Evolutionary conservation across 2,888 invertebrate species (phyloP).

Genomic region (Vanessa cardui): DNA sequence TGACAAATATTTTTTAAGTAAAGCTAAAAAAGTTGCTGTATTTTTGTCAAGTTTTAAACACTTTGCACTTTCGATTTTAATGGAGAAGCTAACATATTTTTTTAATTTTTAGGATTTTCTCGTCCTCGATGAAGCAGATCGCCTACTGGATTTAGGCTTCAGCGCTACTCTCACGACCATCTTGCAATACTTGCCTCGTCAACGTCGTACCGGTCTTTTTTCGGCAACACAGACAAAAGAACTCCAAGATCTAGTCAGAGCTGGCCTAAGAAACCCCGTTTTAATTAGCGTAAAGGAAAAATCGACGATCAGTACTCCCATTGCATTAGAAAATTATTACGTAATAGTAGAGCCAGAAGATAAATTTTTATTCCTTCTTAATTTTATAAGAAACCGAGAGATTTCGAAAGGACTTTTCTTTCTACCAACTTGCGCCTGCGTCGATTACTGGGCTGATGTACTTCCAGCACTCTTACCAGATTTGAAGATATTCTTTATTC

Average conservation of each 20-base stretch:
- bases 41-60: no score
- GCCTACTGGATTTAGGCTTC: constrained; percentile 96
- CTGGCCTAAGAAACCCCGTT: constrained; percentile 96
- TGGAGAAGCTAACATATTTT: neutral
- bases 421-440: constrained; percentile 97
- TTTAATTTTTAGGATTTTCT: constrained; percentile 88
- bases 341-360: constrained; percentile 89
- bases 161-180: constrained; percentile 93
- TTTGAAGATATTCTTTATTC: constrained; percentile 88
- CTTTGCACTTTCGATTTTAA: no score
- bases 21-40: no score
- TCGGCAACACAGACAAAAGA: constrained; percentile 99
- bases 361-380: constrained; percentile 90
- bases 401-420: constrained; percentile 89
- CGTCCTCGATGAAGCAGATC: constrained; percentile 98
- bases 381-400: constrained; percentile 87
- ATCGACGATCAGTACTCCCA: constrained; percentile 87
- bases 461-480: constrained; percentile 83
- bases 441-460: constrained; percentile 93
- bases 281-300: constrained; percentile 95
- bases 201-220: constrained; percentile 97
- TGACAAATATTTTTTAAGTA: no score
- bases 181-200: constrained; percentile 94
- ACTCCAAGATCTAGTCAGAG: constrained; percentile 94
- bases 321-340: constrained; percentile 90